phyloP scores from a whole-genome alignment of 1,140 invertebrate genomes.

The Rhynchophorus ferrugineus region DNA sequence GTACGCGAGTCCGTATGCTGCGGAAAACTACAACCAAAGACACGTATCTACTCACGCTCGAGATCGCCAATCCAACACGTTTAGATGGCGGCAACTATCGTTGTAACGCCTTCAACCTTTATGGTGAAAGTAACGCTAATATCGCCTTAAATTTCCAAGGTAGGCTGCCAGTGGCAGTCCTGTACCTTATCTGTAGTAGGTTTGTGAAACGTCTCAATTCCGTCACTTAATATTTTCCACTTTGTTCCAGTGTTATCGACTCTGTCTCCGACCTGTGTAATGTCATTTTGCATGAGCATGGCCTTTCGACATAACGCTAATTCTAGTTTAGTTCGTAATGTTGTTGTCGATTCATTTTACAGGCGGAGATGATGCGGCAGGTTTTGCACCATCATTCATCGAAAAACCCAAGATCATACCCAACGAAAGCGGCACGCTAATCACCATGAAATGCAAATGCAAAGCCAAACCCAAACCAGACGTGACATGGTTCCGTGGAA shows the following conservation, averaged over 20 bases:
- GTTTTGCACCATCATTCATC: constrained; percentile 88
- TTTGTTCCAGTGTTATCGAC: constrained; percentile 30
- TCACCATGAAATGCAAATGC: constrained; percentile 93
- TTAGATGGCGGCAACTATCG: constrained; percentile 97
- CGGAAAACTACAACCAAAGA: constrained; percentile 81
- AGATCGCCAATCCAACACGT: constrained; percentile 88
- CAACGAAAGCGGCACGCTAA: constrained; percentile 90
- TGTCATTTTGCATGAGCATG: constrained; percentile 41
- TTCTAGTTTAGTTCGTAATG: constrained; percentile 27
- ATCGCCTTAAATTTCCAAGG: constrained; percentile 99
- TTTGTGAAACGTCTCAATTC: constrained; percentile 35
- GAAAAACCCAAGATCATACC: constrained; percentile 97
- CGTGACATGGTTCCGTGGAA: constrained; percentile 85
- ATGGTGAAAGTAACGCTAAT: constrained; percentile 99
- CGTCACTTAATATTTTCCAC: constrained; percentile 28
- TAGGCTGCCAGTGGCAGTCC: constrained; percentile 46
- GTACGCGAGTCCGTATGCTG: constrained; percentile 76
- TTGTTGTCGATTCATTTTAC: constrained; percentile 38
- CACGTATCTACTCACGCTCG: constrained; percentile 80
- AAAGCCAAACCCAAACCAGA: constrained; percentile 86
- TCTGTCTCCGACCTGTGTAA: constrained; percentile 28
- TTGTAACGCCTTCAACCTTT: constrained; percentile 97
- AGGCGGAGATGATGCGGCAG: constrained; percentile 83
- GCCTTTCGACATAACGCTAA: constrained; percentile 32
- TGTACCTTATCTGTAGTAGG: constrained; percentile 28